Base-by-base conservation (phyloP, 1,140 invertebrate species). In the Lordiphosa clarofinis region DNA sequence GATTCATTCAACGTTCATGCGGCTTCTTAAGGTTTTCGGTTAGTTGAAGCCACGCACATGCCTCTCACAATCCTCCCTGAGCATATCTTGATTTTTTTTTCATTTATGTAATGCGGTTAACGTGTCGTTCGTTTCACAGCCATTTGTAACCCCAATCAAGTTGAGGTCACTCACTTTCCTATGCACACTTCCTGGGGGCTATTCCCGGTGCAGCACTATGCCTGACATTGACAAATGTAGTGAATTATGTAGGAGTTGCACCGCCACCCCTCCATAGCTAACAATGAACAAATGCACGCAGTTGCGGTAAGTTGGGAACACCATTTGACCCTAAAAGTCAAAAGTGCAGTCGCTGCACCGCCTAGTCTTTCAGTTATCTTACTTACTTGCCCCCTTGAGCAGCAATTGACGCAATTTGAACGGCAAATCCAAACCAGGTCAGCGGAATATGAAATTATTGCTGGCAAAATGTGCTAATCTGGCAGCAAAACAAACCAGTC, bases 401-500 rank as follows among this genome's bases (percentile, higher is more conserved):
- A 28, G 39, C 58, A 61, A 55, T 61, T 61, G 54, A 40, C 58
- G 43, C 54, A 61, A 56, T 61, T 61, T 61, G 52, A 55, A 53
- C 54, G 58, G 58, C 54, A 53, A 61, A 61, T 55, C 43, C 52
- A 55, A 56, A 47, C 52, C 43, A 61, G 15, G 58, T 61, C 54
- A 61, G 44, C 52, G 40, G 44, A 55, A 61, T 61, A 46, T 46
- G 43, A 55, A 61, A 61, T 55, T 28, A 28, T 28, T 61, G 52
- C 55, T 55, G 43, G 43, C 47, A 36, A 56, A 38, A 55, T 49
- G 43, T 46, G 43, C 43, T 46, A 46, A 46, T 46, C 43, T 46
- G 43, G 31, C 43, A 46, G 43, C 31, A 46, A 28, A 46, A 46
- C 43, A 46, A 46, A 46, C 43, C 43, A 21, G 43, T 46, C 43